Evolutionary conservation across 2,113 vertebrate genomes (phyloP).

Genomic region (Myxocyprinus asiaticus): DNA sequence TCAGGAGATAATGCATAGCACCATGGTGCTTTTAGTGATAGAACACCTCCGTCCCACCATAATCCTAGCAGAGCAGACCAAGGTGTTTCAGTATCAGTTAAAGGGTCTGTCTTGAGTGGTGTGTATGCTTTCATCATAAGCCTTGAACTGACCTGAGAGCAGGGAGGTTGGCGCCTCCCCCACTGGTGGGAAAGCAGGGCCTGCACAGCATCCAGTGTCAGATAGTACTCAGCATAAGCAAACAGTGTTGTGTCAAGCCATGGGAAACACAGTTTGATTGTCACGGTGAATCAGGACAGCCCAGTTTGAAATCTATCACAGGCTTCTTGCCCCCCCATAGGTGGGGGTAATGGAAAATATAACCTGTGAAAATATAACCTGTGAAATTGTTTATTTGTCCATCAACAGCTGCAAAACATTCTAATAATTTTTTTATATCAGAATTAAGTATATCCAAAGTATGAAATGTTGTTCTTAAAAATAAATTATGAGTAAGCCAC

Average conservation of each 20-base stretch:
- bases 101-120: not conserved
- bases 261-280: slow-evolving; percentile 21
- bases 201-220: slow-evolving; percentile 30
- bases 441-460: too few species aligned
- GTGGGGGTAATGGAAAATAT: not conserved
- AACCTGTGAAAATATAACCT: not conserved
- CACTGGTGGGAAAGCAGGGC: slow-evolving; percentile 47
- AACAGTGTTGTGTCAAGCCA: slow-evolving; percentile 35
- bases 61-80: not conserved
- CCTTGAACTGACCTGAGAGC: slow-evolving; percentile 25
- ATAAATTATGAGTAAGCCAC: too few species aligned
- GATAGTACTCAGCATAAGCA: slow-evolving; percentile 37
- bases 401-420: slow-evolving; percentile 1
- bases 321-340: not conserved
- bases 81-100: slow-evolving; percentile 39
- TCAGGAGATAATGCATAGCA: slow-evolving; percentile 3
- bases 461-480: too few species aligned
- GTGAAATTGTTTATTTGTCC: not conserved
- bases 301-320: slow-evolving; percentile 12
- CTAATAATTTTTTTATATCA: too few species aligned
- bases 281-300: slow-evolving; percentile 30
- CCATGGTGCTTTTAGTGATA: slow-evolving; percentile 14
- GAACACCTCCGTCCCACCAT: slow-evolving; percentile 7
- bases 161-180: slow-evolving; percentile 12
- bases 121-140: not conserved